These are phyloP conservation scores for Rhopilema esculentum DNA, from an alignment of 30 jellyfish, hydroid and myxozoan species.

Conservation along the genomic window DNA sequence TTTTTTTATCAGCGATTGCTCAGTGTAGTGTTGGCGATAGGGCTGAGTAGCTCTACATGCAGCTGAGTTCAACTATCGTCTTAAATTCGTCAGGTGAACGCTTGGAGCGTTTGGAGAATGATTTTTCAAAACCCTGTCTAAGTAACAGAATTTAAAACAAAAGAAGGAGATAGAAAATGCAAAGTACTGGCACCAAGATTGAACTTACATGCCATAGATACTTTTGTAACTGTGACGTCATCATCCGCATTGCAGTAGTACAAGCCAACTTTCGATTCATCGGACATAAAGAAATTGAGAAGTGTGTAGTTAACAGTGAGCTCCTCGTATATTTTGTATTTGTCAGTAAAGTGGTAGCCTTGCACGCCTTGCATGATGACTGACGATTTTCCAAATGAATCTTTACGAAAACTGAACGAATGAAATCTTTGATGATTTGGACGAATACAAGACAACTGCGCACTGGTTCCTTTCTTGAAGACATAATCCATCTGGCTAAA, in stretches of 20 bases:
- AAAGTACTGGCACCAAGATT: neutral
- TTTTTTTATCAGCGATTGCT: too few relatives aligned
- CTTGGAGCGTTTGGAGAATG: too few relatives aligned
- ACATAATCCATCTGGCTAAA: conserved; percentile 6
- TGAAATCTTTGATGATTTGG: neutral
- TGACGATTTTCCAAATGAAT: neutral
- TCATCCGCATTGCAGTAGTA: conserved; percentile 8
- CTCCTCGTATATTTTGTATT: neutral
- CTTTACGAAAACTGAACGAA: neutral
- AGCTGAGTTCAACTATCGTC: too few relatives aligned
- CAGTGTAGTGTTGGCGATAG: too few relatives aligned
- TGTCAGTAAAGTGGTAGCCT: too few relatives aligned
- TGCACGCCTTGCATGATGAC: neutral
- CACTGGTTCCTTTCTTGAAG: neutral
- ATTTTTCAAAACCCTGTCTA: too few relatives aligned
- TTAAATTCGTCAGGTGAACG: too few relatives aligned
- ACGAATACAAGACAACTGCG: neutral
- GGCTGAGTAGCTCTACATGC: too few relatives aligned
- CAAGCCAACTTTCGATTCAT: neutral
- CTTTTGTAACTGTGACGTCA: neutral
- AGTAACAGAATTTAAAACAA: neutral
- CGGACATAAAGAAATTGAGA: neutral
- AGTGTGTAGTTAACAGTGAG: neutral
- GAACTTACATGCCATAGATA: neutral
- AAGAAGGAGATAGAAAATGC: neutral